Percentiles rank a stretch among this genome's conserved stretches.
These are phyloP conservation scores for Nannoperca australis DNA, from an alignment of 2,797 vertebrate genomes.

Conservation along the genomic window DNA sequence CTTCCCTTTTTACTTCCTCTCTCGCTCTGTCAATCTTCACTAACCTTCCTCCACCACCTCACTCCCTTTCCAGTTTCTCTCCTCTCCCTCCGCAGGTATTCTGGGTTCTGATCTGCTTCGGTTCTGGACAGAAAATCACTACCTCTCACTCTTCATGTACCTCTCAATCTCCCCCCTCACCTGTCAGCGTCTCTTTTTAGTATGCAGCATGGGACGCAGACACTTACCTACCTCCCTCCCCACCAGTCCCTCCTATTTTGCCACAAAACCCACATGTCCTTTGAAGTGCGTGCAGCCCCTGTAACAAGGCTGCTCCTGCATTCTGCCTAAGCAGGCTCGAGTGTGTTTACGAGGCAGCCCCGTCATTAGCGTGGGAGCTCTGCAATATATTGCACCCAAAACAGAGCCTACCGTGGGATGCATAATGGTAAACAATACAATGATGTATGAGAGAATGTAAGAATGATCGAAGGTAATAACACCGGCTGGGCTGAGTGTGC, in stretches of 20 bases:
- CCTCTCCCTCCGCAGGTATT: slow-evolving; percentile 59
- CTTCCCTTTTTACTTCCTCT: slow-evolving; percentile 9
- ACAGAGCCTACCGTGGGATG: slow-evolving; percentile 43
- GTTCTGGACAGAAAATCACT: slow-evolving; percentile 79
- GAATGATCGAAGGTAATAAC: slow-evolving; percentile 64
- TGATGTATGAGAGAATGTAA: slow-evolving; percentile 62
- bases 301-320: slow-evolving; percentile 44
- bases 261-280: slow-evolving; percentile 59
- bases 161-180: slow-evolving; percentile 66
- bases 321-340: slow-evolving; percentile 44
- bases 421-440: slow-evolving; percentile 67
- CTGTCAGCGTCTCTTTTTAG: slow-evolving; percentile 67
- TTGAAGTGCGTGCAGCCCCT: slow-evolving; percentile 60
- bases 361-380: slow-evolving; percentile 59
- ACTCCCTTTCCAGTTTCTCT: slow-evolving; percentile 35
- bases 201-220: slow-evolving; percentile 62
- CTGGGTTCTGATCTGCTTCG: slow-evolving; percentile 67
- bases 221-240: slow-evolving; percentile 57
- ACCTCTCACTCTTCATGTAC: slow-evolving; percentile 72
- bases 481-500: slow-evolving; percentile 36
- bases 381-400: slow-evolving; percentile 37
- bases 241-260: slow-evolving; percentile 41
- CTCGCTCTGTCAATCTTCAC: slow-evolving; percentile 22
- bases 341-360: slow-evolving; percentile 55
- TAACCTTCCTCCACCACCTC: slow-evolving; percentile 14